Percentiles rank a stretch among this genome's conserved stretches.
Conservation (phyloP, 2,797 vertebrate species). For the Manis javanica region DNA sequence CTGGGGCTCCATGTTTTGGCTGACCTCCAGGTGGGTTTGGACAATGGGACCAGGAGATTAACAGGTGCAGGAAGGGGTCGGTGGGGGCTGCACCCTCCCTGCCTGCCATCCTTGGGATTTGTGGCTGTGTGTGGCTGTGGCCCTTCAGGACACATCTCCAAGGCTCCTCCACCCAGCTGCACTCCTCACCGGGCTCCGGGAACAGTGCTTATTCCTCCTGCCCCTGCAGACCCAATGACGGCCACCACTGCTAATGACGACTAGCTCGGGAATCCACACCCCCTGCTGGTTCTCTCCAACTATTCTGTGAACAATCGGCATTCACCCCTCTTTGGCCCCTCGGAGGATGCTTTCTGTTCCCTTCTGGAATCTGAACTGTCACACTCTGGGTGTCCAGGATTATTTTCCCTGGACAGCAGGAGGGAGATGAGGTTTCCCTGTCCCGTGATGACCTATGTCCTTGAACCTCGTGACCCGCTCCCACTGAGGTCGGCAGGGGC, state of each 20-base stretch:
- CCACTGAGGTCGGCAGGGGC: not conserved
- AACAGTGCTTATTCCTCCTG: not conserved
- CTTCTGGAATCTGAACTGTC: not conserved
- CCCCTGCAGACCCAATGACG: not conserved
- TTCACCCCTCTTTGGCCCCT: rapidly evolving
- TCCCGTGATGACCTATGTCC: not conserved
- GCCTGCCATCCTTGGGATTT: not conserved
- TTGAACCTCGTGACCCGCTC: not conserved
- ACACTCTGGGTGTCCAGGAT: not conserved
- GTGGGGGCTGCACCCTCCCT: rapidly evolving
- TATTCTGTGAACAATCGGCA: not conserved
- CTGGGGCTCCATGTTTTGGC: not conserved
- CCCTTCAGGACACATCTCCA: too few relatives aligned
- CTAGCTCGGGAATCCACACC: not conserved
- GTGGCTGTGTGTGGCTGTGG: not conserved
- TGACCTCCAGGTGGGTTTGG: not conserved
- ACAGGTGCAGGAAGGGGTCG: rapidly evolving
- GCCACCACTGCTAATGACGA: not conserved
- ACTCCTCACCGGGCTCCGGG: rapidly evolving
- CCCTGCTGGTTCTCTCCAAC: not conserved
- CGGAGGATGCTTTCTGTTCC: not conserved
- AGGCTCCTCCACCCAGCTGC: not conserved
- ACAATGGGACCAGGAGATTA: not conserved
- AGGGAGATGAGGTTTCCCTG: too few relatives aligned
- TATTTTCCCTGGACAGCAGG: not conserved